A percentile compares a stretch with the other conserved stretches of the same genome.
Conservation (phyloP, 2,113 vertebrate species). For the Chaetura pelagica region DNA sequence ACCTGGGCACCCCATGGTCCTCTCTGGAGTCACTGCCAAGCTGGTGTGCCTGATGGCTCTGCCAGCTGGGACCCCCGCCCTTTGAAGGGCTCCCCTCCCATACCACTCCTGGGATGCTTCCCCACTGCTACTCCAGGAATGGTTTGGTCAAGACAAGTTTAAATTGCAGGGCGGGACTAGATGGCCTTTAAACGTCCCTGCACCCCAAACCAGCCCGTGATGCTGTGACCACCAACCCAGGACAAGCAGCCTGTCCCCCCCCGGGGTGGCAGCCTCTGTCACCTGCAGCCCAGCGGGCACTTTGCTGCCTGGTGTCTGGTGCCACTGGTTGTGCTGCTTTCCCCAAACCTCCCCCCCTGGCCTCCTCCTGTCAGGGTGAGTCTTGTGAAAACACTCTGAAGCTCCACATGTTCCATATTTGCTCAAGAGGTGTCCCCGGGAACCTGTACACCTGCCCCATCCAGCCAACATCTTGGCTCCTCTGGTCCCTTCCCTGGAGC, state of each 20-base stretch:
- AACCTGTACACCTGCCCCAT: background rate
- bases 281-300: accelerated
- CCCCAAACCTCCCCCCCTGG: background rate
- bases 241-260: too few species aligned
- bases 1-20: accelerated
- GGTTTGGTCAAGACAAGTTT: background rate
- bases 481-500: too few species aligned
- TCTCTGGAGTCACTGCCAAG: background rate
- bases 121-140: background rate
- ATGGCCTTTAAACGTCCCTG: too few species aligned
- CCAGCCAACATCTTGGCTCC: background rate
- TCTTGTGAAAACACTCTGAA: background rate
- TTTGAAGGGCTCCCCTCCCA: background rate
- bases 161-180: too few species aligned
- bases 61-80: background rate
- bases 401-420: accelerated
- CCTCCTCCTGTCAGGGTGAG: too few species aligned
- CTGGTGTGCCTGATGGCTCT: accelerated
- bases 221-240: too few species aligned
- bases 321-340: background rate
- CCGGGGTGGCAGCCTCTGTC: too few species aligned
- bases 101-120: background rate
- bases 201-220: too few species aligned
- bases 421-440: background rate
- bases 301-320: accelerated